phyloP scores from a whole-genome alignment of 2,888 invertebrate genomes.

The Zootermopsis nevadensis region DNA sequence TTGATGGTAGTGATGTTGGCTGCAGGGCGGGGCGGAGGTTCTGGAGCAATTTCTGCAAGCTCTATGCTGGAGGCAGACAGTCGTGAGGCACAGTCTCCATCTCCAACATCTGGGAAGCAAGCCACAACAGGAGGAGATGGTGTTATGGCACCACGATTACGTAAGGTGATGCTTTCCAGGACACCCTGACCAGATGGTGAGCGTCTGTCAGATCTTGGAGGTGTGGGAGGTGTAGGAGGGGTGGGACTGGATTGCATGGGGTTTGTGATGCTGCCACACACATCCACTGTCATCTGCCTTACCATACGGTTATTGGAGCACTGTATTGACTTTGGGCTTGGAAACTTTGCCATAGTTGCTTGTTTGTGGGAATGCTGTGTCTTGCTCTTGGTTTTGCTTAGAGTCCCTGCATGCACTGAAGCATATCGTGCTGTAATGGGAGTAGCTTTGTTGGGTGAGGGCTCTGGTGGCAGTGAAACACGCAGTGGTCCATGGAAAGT shows the following conservation, averaged over 20 bases:
- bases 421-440: not conserved
- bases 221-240: constrained; percentile 52
- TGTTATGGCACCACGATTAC: constrained; percentile 49
- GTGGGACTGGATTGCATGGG: constrained; percentile 50
- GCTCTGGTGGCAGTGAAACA: constrained; percentile 76
- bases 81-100: constrained; percentile 58
- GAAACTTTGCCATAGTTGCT: constrained; percentile 58
- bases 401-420: not conserved
- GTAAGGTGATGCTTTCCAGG: constrained; percentile 55
- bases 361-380: constrained; percentile 49
- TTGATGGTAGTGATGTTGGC: constrained; percentile 71
- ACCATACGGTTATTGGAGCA: constrained; percentile 53
- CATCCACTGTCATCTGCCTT: constrained; percentile 56
- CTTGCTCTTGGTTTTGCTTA: constrained; percentile 47
- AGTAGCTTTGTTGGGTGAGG: constrained; percentile 53
- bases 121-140: constrained; percentile 52
- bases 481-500: constrained; percentile 72
- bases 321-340: constrained; percentile 61
- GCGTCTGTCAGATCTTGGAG: constrained; percentile 44
- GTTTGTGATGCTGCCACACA: constrained; percentile 49
- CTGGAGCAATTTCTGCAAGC: constrained; percentile 66
- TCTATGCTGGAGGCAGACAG: constrained; percentile 59
- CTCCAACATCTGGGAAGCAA: constrained; percentile 48
- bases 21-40: constrained; percentile 76
- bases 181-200: constrained; percentile 53